Conservation (phyloP, 2,888 invertebrate genomes). For the Leptinotarsa juncta region DNA sequence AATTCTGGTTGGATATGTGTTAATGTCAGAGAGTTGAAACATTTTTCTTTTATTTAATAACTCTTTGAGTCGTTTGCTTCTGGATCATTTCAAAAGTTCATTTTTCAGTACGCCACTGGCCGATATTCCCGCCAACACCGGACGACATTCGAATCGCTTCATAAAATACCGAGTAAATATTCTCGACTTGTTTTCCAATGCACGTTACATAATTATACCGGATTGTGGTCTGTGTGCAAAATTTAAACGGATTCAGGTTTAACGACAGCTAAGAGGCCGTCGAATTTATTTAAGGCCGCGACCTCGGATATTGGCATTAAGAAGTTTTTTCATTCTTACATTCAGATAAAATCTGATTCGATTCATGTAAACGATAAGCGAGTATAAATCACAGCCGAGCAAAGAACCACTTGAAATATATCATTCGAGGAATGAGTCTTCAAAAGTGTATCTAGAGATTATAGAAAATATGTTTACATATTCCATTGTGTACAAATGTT, state of each 20-base stretch:
- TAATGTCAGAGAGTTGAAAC: too few relatives aligned
- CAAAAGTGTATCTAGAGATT: too few relatives aligned
- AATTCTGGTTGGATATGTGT: too few relatives aligned
- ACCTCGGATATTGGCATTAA: conserved; percentile 25
- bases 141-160: conserved; percentile 4
- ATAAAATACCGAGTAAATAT: conserved; percentile 8
- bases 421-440: too few relatives aligned
- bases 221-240: conserved; percentile 16
- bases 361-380: conserved; percentile 2
- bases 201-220: conserved; percentile 20
- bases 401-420: neutral
- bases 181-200: conserved; percentile 7
- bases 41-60: neutral
- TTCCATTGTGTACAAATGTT: too few relatives aligned
- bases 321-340: conserved; percentile 14
- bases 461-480: too few relatives aligned
- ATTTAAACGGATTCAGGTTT: conserved; percentile 21
- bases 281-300: conserved; percentile 26
- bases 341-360: conserved; percentile 16
- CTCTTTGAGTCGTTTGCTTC: neutral
- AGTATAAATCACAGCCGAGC: conserved; percentile 1
- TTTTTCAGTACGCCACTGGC: neutral
- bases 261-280: conserved; percentile 27
- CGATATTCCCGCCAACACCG: too few relatives aligned
- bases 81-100: too few relatives aligned